Conservation (phyloP, 2,888 invertebrate species). For the Dorcus parallelipipedus region DNA sequence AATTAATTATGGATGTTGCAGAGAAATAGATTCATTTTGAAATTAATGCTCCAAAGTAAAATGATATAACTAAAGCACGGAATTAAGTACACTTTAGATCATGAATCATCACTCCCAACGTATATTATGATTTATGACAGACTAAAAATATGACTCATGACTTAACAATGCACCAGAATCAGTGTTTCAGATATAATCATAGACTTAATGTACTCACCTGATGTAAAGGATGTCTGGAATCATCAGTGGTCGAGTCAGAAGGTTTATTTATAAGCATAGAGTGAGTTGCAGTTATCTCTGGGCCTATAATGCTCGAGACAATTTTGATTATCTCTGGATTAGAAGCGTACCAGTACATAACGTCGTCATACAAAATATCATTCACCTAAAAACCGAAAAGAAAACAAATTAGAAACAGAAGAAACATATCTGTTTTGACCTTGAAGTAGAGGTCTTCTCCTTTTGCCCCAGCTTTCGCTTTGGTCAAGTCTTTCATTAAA, state of each 20-base stretch:
- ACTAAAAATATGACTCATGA: too few relatives aligned
- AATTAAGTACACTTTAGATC: too few relatives aligned
- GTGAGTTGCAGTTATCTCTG: conserved; percentile 70
- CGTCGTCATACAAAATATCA: conserved; percentile 70
- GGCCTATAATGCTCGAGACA: conserved; percentile 68
- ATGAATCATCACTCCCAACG: too few relatives aligned
- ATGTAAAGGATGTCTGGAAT: conserved; percentile 64
- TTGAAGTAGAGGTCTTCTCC: conserved; percentile 72
- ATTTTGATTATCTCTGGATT: conserved; percentile 63
- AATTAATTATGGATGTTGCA: not conserved
- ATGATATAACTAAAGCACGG: too few relatives aligned
- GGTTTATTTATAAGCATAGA: conserved; percentile 89
- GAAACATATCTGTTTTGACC: conserved; percentile 36
- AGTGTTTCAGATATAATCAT: conserved; percentile 5
- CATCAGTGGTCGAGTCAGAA: conserved; percentile 66
- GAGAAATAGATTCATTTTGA: too few relatives aligned
- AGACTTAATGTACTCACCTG: conserved; percentile 54
- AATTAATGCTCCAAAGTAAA: too few relatives aligned
- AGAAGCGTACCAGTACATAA: conserved; percentile 65
- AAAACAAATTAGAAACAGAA: not conserved
- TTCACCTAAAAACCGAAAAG: conserved; percentile 50
- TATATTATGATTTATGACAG: too few relatives aligned
- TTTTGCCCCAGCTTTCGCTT: conserved; percentile 54
- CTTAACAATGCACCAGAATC: too few relatives aligned
- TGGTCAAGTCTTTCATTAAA: conserved; percentile 65